These are phyloP conservation scores for Cyanoramphus novaezelandiae DNA, from an alignment of 2,113 vertebrate species.

Conservation along the genomic window DNA sequence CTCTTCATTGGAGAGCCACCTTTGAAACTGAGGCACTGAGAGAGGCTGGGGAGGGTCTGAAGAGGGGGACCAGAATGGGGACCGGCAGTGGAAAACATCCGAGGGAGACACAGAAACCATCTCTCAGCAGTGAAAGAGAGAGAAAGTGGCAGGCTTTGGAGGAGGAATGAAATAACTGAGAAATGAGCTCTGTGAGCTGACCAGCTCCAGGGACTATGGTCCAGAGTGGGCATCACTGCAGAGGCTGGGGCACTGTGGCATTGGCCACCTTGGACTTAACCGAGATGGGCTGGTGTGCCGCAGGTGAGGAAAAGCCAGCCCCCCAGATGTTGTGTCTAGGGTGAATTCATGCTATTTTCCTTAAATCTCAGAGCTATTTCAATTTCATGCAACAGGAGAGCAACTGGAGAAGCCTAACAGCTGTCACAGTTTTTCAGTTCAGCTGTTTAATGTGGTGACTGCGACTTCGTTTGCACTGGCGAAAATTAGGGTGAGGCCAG, in stretches of 20 bases:
- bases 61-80: background rate
- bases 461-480: fast-evolving
- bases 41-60: background rate
- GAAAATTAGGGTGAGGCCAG: background rate
- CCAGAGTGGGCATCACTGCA: fast-evolving
- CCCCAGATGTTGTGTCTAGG: background rate
- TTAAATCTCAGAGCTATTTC: background rate
- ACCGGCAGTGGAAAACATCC: background rate
- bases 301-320: background rate
- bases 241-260: background rate
- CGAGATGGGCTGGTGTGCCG: fast-evolving
- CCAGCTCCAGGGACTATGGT: no score
- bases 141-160: background rate
- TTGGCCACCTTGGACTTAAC: fast-evolving
- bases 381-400: background rate
- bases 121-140: background rate
- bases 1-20: background rate
- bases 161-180: background rate
- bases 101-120: background rate
- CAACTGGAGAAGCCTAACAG: background rate
- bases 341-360: background rate
- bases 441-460: background rate
- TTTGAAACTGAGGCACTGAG: background rate
- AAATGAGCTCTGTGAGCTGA: background rate
- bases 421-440: slow-evolving; percentile 4